Conservation (phyloP, 2,113 vertebrate species). For the Cisticola juncidis region DNA sequence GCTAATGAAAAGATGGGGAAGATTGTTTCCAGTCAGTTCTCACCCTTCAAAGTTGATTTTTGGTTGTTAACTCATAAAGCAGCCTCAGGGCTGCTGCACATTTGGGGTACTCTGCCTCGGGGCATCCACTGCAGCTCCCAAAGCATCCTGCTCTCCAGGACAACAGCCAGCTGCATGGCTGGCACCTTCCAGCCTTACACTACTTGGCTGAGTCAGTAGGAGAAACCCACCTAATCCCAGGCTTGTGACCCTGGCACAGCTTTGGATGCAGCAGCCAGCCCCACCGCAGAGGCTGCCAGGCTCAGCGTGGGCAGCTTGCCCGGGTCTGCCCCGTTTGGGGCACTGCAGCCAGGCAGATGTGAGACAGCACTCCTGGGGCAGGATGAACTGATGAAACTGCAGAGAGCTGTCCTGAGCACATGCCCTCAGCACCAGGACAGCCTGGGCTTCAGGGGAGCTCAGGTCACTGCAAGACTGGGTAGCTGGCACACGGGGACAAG, state of each 20-base stretch:
- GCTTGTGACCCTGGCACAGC: neutral
- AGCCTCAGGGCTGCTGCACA: rapidly evolving
- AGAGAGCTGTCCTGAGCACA: neutral
- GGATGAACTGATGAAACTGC: rapidly evolving
- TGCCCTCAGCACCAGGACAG: neutral
- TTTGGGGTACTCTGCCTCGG: rapidly evolving
- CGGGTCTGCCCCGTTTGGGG: neutral
- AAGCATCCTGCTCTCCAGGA: neutral
- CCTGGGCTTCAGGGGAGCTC: rapidly evolving
- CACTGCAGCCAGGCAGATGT: neutral
- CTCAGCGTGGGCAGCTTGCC: rapidly evolving
- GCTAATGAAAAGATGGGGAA: neutral
- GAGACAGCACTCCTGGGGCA: rapidly evolving
- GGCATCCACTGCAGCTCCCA: neutral
- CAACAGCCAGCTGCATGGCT: rapidly evolving
- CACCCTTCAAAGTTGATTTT: neutral
- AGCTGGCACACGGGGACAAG: neutral
- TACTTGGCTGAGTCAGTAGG: rapidly evolving
- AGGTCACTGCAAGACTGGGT: rapidly evolving
- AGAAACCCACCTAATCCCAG: neutral
- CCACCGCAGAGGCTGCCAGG: rapidly evolving
- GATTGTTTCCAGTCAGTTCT: neutral
- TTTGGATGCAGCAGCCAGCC: neutral
- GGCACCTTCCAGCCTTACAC: rapidly evolving
- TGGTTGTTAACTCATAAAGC: neutral